A percentile compares a stretch with the other conserved stretches of the same genome.
Conservation (phyloP, 2,797 vertebrate genomes). For the Columba guinea region DNA sequence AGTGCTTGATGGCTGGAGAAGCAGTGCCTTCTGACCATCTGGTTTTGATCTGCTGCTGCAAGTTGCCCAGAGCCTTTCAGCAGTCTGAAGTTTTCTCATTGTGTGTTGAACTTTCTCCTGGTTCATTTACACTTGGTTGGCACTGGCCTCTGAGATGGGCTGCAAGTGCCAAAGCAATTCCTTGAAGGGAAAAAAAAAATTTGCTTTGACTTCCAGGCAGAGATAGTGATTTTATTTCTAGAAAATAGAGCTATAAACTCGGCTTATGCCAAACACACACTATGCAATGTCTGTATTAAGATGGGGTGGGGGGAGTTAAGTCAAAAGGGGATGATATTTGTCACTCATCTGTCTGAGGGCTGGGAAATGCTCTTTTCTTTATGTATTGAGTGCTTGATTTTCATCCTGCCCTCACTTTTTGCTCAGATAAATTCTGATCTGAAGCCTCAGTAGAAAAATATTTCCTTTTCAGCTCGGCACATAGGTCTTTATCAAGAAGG, state of each 20-base stretch:
- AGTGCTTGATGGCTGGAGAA: neutral
- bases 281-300: neutral
- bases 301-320: neutral
- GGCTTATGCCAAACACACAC: neutral
- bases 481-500: neutral
- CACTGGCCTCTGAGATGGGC: neutral
- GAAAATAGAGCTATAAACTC: constrained; percentile 40
- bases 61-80: neutral
- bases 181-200: neutral
- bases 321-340: neutral
- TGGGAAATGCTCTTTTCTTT: neutral
- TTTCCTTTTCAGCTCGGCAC: neutral
- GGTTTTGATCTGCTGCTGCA: neutral
- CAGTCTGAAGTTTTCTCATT: neutral
- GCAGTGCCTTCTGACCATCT: neutral
- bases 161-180: neutral
- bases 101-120: neutral
- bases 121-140: neutral
- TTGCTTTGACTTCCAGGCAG: neutral
- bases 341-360: neutral
- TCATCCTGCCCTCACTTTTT: neutral
- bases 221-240: constrained; percentile 11
- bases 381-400: neutral
- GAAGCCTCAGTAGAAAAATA: neutral
- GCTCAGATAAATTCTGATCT: neutral